Evolutionary conservation across 2,888 invertebrate species (phyloP).

Genomic region (Vandiemenella viatica): DNA sequence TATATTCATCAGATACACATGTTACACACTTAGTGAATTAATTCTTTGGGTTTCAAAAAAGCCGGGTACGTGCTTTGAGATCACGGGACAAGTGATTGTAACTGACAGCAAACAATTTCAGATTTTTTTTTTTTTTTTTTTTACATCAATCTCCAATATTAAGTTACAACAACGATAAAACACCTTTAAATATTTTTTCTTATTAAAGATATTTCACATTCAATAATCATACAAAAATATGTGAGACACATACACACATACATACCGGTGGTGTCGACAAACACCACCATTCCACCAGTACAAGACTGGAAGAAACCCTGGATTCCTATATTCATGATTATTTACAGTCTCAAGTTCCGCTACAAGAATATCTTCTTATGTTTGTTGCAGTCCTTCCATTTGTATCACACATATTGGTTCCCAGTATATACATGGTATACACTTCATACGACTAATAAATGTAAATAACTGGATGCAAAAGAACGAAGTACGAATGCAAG

Average conservation of each 20-base stretch:
- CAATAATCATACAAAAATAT: neutral
- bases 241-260: neutral
- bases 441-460: neutral
- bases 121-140: neutral
- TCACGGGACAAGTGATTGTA: neutral
- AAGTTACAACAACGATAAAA: neutral
- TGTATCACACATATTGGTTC: too few relatives aligned
- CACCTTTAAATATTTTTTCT: neutral
- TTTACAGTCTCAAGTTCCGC: neutral
- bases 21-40: neutral
- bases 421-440: too few relatives aligned
- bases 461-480: neutral
- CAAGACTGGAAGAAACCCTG: neutral
- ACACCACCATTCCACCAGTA: neutral
- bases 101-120: neutral
- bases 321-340: neutral
- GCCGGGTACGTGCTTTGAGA: neutral
- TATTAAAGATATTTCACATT: neutral
- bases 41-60: neutral
- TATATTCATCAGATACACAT: neutral
- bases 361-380: neutral
- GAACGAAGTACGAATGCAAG: conserved; percentile 14
- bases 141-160: neutral
- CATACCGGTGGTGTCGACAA: neutral
- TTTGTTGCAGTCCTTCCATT: neutral